Evolutionary conservation across 2,888 invertebrate genomes (phyloP).

Genomic region (Micropterix aruncella): DNA sequence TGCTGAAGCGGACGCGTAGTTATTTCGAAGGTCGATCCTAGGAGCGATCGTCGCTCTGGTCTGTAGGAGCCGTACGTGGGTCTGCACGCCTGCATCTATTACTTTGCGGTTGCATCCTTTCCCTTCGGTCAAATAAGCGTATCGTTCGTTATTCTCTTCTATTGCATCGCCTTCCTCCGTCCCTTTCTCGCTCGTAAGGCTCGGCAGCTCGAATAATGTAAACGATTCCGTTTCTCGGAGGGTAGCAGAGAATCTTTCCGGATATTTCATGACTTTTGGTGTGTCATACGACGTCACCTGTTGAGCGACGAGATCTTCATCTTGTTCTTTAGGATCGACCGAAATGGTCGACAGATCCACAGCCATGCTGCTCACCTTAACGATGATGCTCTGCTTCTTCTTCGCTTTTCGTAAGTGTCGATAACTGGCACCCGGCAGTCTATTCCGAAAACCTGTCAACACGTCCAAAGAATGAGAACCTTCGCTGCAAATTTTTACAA

Average conservation of each 20-base stretch:
- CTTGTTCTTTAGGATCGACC: too few species aligned
- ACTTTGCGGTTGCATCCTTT: conserved; percentile 53
- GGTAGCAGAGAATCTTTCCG: conserved; percentile 43
- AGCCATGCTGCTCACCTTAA: too few species aligned
- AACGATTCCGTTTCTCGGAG: conserved; percentile 52
- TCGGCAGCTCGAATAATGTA: conserved; percentile 48
- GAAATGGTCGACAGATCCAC: too few species aligned
- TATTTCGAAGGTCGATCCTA: conserved; percentile 37
- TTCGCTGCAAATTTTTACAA: too few species aligned
- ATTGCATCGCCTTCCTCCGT: conserved; percentile 40
- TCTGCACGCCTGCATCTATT: conserved; percentile 56
- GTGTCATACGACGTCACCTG: too few species aligned
- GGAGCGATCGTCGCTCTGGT: conserved; percentile 47
- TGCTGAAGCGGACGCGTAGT: conserved; percentile 51
- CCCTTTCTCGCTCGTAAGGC: conserved; percentile 44
- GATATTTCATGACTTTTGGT: too few species aligned
- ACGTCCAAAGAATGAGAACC: too few species aligned
- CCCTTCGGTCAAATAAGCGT: conserved; percentile 52
- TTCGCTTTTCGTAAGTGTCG: too few species aligned
- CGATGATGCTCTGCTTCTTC: too few species aligned
- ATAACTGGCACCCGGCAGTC: too few species aligned
- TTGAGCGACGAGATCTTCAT: too few species aligned
- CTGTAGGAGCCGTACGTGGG: conserved; percentile 43
- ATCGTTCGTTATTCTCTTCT: conserved; percentile 48
- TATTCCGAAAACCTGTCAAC: too few species aligned